Conservation (phyloP, 2,888 invertebrate genomes). For the Melitaea athalia region DNA sequence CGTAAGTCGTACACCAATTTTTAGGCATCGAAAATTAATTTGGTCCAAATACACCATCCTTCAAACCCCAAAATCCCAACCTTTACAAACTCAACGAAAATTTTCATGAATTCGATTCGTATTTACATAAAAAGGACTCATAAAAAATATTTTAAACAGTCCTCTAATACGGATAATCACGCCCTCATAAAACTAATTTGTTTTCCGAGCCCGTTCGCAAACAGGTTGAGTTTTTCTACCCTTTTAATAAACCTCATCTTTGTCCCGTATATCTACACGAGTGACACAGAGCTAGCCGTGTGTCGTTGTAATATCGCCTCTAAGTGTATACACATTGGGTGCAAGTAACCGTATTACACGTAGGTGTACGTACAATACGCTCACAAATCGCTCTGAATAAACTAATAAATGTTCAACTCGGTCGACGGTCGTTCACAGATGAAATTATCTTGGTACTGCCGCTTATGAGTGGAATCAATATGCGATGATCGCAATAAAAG, state of each 20-base stretch:
- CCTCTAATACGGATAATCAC: conserved; percentile 40
- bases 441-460: conserved; percentile 61
- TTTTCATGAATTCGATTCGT: background rate
- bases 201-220: conserved; percentile 31
- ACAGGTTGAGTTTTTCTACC: conserved; percentile 39
- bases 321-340: background rate
- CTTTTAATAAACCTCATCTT: conserved; percentile 39
- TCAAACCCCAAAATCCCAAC: background rate
- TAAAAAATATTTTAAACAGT: conserved; percentile 36
- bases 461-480: conserved; percentile 76
- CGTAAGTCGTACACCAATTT: too few relatives aligned
- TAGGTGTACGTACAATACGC: conserved; percentile 24
- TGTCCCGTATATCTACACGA: conserved; percentile 18
- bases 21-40: too few relatives aligned
- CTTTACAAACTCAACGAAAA: background rate
- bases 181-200: conserved; percentile 42
- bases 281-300: background rate
- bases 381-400: conserved; percentile 48
- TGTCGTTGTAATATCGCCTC: conserved; percentile 2
- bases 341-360: background rate
- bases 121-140: conserved; percentile 12
- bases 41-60: background rate
- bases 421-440: conserved; percentile 47
- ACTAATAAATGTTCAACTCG: conserved; percentile 47
- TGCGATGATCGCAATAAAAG: conserved; percentile 73